A percentile compares a stretch with the other conserved stretches of the same genome.
These are phyloP conservation scores for Folsomia candida DNA, from an alignment of 2,888 invertebrate genomes.

Conservation along the genomic window DNA sequence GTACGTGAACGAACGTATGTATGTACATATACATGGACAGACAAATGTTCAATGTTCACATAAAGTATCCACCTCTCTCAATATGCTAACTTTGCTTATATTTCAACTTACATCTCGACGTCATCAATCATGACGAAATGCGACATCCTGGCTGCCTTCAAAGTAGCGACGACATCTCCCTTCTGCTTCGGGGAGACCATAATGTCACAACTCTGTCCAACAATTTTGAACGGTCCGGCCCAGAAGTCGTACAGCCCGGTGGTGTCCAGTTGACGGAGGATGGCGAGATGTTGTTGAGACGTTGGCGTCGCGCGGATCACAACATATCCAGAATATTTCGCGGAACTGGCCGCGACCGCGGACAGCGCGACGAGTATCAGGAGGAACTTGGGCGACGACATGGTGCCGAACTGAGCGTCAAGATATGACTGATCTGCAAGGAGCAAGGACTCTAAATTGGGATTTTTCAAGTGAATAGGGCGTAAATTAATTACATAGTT, in stretches of 20 bases:
- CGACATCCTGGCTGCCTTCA: neutral
- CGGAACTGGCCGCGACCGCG: too few species aligned
- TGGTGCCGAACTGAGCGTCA: too few species aligned
- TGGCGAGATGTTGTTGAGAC: neutral
- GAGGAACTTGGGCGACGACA: too few species aligned
- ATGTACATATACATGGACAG: too few species aligned
- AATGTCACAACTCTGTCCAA: neutral
- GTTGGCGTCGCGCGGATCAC: neutral
- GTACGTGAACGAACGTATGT: too few species aligned
- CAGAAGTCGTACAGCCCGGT: neutral
- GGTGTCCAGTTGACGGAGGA: neutral
- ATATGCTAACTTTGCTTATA: neutral
- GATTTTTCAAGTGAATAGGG: too few species aligned
- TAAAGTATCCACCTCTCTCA: too few species aligned
- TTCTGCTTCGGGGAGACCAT: neutral
- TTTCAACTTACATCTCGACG: neutral
- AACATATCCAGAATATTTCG: neutral
- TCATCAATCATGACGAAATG: neutral
- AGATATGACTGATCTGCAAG: too few species aligned
- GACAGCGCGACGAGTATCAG: too few species aligned
- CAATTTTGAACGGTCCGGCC: neutral
- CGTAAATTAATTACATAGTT: too few species aligned
- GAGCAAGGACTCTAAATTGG: too few species aligned
- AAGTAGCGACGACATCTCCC: neutral
- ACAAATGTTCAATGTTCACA: too few species aligned